A percentile compares a stretch with the other conserved stretches of the same genome.
Evolutionary conservation across 2,797 vertebrate genomes (phyloP).

Genomic region (Neoniphon sammara): DNA sequence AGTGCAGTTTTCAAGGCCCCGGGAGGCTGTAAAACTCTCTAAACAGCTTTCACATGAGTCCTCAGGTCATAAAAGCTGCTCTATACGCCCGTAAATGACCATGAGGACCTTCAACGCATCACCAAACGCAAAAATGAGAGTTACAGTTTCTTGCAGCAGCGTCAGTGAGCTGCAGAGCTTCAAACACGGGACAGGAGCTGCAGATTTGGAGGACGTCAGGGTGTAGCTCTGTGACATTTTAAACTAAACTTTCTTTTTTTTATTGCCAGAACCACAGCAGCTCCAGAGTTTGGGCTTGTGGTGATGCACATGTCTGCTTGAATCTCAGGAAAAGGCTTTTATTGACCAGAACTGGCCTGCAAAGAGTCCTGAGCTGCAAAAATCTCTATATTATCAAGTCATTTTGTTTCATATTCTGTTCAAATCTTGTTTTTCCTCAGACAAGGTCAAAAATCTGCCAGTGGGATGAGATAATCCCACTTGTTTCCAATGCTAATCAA

Average conservation of each 20-base stretch:
- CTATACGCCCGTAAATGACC: background rate
- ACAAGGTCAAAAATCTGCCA: no score
- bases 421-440: no score
- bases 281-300: background rate
- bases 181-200: background rate
- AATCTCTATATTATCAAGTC: no score
- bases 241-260: no score
- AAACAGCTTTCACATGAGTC: background rate
- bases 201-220: background rate
- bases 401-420: no score
- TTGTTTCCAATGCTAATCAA: no score
- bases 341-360: background rate
- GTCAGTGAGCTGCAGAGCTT: background rate
- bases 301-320: background rate
- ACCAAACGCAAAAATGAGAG: background rate
- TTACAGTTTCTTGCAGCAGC: background rate
- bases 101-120: background rate
- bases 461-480: no score
- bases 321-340: background rate
- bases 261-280: background rate
- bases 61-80: background rate
- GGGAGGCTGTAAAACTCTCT: background rate
- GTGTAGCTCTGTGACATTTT: background rate
- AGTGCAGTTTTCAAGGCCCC: background rate
- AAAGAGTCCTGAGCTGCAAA: background rate